Evolutionary conservation across 2,113 vertebrate species (phyloP), one percentile per base, ranked within the genome.

Genomic region (Scophthalmus maximus): DNA sequence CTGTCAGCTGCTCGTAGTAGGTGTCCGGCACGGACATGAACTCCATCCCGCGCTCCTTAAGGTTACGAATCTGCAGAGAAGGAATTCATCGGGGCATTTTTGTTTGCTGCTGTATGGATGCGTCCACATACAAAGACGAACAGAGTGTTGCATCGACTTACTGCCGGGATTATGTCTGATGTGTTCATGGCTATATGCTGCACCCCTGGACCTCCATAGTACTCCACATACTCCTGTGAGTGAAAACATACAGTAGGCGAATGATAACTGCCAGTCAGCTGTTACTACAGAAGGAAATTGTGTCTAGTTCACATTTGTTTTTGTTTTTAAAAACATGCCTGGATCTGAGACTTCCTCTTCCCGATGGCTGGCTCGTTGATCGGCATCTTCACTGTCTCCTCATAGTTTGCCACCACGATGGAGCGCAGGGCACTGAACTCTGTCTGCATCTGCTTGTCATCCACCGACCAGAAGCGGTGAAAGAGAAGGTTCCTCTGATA

Each of bases 401-500:
- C 97, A 0, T 96, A 94, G 90, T 99, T 98, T 82, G 97, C 93
- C 73, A 98, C 95, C 8, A 98, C 97, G 0, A 98, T 95, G 83
- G 97, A 99, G 51, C 96, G 94, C 76, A 99, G 94, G 8, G 97
- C 94, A 0, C 97, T 98, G 86, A 95, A 99, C 9, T 97, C 94
- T 0, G 97, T 98, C 93, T 98, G 95, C 25, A 99, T 86, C 91
- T 98, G 96, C 22, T 96, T 97, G 88, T 99, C 97, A 0, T 98
- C 97, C 90, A 99, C 97, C 0, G 97, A 99, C 97, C 97, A 99
- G 94, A 98, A 99, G 3, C 97, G 95, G 68, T 98, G 97, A 85
- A 98, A 98, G 62, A 98, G 94, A 53, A 99, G 94, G 89, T 94
- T 96, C 79, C 81, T 96, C 83, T 94, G 93, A 87, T 98, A 99